phyloP scores from a whole-genome alignment of 1,140 invertebrate genomes.

The Temnothorax nylanderi region DNA sequence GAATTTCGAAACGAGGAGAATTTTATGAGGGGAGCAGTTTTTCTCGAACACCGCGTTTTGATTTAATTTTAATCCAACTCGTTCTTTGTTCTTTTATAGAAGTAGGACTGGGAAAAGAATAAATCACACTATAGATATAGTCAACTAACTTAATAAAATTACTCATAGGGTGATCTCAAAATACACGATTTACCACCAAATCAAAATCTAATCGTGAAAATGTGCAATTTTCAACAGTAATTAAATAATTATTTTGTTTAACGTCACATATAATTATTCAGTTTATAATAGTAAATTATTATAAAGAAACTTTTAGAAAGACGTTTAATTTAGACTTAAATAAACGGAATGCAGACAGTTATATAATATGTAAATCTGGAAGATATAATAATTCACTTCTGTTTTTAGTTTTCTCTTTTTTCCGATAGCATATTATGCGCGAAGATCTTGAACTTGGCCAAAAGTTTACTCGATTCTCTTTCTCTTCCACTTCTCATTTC shows the following conservation, averaged over 20 bases:
- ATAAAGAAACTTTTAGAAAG: neutral
- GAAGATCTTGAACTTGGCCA: constrained; percentile 9
- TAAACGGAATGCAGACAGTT: neutral
- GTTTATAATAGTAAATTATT: neutral
- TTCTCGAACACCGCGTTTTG: neutral
- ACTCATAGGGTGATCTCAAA: neutral
- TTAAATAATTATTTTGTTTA: neutral
- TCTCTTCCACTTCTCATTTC: neutral
- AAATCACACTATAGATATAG: neutral
- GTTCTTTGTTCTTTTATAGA: constrained; percentile 11
- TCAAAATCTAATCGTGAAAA: neutral
- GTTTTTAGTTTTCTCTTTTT: neutral
- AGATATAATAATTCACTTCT: neutral
- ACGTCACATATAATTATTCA: neutral
- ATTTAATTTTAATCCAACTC: constrained; percentile 21
- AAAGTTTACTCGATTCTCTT: constrained; percentile 22
- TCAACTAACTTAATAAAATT: constrained; percentile 19
- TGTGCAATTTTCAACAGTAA: neutral
- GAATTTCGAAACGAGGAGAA: constrained; percentile 13
- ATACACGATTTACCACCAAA: neutral
- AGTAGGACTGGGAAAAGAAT: neutral
- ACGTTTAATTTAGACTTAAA: neutral
- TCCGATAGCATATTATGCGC: neutral
- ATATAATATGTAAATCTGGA: neutral
- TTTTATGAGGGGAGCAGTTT: neutral